Conservation (phyloP, 1,140 invertebrate species). For the Drosophila micromelanica region DNA sequence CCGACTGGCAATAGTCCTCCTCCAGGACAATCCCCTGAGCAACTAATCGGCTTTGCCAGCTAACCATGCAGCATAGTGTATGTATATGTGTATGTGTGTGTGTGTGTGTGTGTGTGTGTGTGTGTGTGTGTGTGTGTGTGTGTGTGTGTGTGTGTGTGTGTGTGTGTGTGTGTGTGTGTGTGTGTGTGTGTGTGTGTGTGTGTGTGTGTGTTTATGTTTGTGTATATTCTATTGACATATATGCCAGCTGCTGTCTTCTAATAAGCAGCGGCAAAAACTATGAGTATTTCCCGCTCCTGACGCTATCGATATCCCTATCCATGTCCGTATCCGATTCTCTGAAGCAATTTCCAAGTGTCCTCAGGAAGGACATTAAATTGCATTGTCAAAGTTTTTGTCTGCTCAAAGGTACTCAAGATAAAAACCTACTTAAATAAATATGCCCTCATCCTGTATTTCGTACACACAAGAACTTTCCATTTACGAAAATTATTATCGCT, state of each 20-base stretch:
- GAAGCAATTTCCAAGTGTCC: not conserved
- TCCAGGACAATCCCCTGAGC: conserved; percentile 18
- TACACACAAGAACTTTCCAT: no score
- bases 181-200: not conserved
- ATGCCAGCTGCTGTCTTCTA: conserved; percentile 1
- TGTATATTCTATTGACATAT: conserved; percentile 11
- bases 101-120: not conserved
- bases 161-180: not conserved
- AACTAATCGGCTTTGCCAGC: conserved; percentile 40
- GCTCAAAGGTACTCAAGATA: no score
- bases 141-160: not conserved
- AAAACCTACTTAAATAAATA: no score
- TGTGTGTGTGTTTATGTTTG: not conserved
- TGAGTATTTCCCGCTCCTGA: not conserved
- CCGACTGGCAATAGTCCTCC: not conserved
- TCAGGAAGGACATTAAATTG: not conserved
- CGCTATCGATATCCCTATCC: not conserved
- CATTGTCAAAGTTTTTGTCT: not conserved
- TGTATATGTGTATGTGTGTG: no score
- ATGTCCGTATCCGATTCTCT: not conserved
- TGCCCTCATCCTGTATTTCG: no score
- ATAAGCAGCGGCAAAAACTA: not conserved
- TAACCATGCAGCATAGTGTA: conserved; percentile 8
- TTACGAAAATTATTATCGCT: no score
- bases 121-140: not conserved